Evolutionary conservation across 2,888 invertebrate genomes (phyloP).

Genomic region (Cartodere bifasciata): DNA sequence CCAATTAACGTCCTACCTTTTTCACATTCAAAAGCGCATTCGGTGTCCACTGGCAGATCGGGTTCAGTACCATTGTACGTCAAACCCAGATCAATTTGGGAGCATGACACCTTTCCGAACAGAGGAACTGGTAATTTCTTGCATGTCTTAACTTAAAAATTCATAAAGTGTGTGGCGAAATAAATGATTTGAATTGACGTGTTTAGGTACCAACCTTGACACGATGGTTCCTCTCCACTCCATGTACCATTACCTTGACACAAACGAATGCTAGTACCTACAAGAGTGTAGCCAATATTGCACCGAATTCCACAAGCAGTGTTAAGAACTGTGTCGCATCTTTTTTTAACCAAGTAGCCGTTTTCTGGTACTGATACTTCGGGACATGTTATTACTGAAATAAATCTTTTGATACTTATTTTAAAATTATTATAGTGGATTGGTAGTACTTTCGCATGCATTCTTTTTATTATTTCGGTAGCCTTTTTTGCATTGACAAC

Average conservation of each 20-base stretch:
- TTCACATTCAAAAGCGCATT: conserved; percentile 50
- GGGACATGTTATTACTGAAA: conserved; percentile 45
- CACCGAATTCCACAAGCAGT: conserved; percentile 60
- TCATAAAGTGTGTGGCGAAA: background rate
- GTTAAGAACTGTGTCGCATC: conserved; percentile 51
- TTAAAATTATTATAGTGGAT: background rate
- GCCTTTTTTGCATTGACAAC: conserved; percentile 51
- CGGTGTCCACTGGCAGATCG: conserved; percentile 45
- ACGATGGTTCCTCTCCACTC: conserved; percentile 50
- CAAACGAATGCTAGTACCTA: conserved; percentile 42
- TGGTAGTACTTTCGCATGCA: conserved; percentile 43
- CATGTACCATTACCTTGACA: conserved; percentile 52
- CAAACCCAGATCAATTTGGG: conserved; percentile 33
- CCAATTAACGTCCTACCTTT: conserved; percentile 51
- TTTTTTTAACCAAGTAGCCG: conserved; percentile 52
- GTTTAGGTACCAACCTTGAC: conserved; percentile 40
- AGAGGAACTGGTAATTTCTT: conserved; percentile 40
- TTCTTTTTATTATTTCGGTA: conserved; percentile 36
- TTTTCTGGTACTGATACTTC: conserved; percentile 45
- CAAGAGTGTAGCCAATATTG: conserved; percentile 44
- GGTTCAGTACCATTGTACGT: conserved; percentile 26
- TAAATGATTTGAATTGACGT: background rate
- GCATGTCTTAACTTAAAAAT: conserved; percentile 48
- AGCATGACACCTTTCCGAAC: conserved; percentile 43
- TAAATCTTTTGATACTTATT: background rate